A percentile compares a stretch with the other conserved stretches of the same genome.
Conservation (phyloP, 2,888 invertebrate species). For the Apodemia mormo region DNA sequence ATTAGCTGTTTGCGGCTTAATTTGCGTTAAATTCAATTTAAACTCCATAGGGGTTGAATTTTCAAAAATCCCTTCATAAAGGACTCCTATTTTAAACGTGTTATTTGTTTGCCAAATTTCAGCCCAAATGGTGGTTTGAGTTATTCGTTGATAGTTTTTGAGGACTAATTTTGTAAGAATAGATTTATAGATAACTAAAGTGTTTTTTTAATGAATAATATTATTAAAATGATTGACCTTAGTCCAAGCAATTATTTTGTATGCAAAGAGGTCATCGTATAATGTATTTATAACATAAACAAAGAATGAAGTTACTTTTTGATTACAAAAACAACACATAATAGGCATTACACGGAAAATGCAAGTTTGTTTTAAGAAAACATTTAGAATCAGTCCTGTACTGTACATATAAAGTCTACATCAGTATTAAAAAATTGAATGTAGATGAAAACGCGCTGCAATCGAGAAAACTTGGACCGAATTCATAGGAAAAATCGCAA, state of each 20-base stretch:
- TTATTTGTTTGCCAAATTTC: too few species aligned
- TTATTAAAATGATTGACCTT: not conserved
- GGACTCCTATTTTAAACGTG: too few species aligned
- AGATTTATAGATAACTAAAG: not conserved
- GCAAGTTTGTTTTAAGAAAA: not conserved
- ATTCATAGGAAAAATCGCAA: slow-evolving; percentile 43
- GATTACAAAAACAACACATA: not conserved
- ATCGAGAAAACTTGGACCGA: slow-evolving; percentile 57
- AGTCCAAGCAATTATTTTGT: not conserved
- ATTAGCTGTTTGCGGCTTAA: too few species aligned
- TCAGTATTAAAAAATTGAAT: not conserved
- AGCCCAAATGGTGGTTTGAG: not conserved
- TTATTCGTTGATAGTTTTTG: not conserved
- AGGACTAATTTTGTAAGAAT: too few species aligned
- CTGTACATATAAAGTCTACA: not conserved
- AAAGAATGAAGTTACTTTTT: not conserved
- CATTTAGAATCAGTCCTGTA: not conserved
- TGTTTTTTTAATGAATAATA: not conserved
- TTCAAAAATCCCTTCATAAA: too few species aligned
- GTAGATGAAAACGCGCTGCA: slow-evolving; percentile 20
- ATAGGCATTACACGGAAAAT: not conserved
- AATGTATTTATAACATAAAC: not conserved
- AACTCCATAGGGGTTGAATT: too few species aligned
- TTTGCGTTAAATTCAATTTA: too few species aligned
- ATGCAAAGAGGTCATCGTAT: not conserved